Base-by-base conservation (phyloP, 2,113 vertebrate species). In the Rhagologus leucostigma region DNA sequence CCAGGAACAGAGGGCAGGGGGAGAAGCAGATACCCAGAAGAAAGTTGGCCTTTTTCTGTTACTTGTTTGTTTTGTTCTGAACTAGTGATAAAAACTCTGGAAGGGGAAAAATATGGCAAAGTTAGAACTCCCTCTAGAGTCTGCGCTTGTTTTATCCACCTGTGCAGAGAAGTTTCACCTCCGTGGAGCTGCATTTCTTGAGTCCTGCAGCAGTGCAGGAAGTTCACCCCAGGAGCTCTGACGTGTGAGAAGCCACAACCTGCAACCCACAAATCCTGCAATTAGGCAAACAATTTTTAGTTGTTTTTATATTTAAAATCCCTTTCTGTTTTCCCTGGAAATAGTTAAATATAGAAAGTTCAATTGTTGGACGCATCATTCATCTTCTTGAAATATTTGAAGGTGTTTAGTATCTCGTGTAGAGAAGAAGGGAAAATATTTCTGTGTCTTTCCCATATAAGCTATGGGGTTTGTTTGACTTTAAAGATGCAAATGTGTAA, bases 61-160 rank as follows among this genome's bases (percentile, higher is more conserved):
- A 6, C 35, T 93, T 59, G 3, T 57, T 46, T 68, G 12, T 52
- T 91, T 87, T 29, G 8, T 62, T 75, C n/a, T 42, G 44, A 76
- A 14, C 7, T 9, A 19, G 24, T 5, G 67, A 15, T 53, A 42
- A 49, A 44, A 89, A 42, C 1, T 27, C 32, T 6, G 16, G 5
- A 4, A 69, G 84, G 89, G 71, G 83, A 62, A 53, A 35, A 42
- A 32, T 74, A 41, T 1, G 71, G 75, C 67, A 87, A 91, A 93
- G 89, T 91, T 91, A 94, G 94, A 85, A 94, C 90, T 96, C 95
- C 95, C 87, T 96, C 89, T 96, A 96, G 91, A 93, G 91, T 93
- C 91, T 85, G 74, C n/a, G 10, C 23, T 3, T 7, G 73, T 32
- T 76, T 53, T 39, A 9, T 91, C 84, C 46, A 65, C 4, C 47